These are phyloP conservation scores for Enteromius argenteus DNA, from an alignment of 2,797 vertebrate genomes.

Conservation along the genomic window DNA sequence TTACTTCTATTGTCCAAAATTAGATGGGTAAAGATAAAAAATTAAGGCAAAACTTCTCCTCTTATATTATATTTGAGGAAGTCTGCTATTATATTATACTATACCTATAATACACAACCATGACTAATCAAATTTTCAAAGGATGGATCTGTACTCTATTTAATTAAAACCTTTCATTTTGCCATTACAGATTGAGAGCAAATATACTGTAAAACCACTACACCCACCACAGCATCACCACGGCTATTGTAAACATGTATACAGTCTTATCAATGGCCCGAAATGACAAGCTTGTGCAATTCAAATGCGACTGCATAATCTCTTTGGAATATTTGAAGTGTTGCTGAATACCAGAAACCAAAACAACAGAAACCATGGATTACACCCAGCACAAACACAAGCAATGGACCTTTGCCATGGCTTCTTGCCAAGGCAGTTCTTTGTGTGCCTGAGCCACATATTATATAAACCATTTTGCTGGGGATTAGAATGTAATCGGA, in stretches of 20 bases:
- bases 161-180: conserved; percentile 3
- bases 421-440: conserved; percentile 5
- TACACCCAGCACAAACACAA: conserved; percentile 16
- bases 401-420: conserved; percentile 26
- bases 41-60: neutral
- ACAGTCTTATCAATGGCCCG: conserved; percentile 4
- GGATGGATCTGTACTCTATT: neutral
- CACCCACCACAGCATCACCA: conserved; percentile 8
- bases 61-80: neutral
- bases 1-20: neutral
- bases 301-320: conserved; percentile 20
- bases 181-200: neutral
- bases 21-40: neutral
- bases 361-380: conserved; percentile 27
- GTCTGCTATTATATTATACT: too few species aligned
- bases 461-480: conserved; percentile 41
- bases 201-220: neutral
- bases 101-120: neutral
- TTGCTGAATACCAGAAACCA: conserved; percentile 14
- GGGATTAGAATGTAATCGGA: conserved; percentile 33
- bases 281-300: conserved; percentile 7
- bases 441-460: conserved; percentile 16
- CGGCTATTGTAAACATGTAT: neutral
- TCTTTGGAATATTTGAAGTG: conserved; percentile 13
- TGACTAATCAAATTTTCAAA: neutral